Conservation (phyloP, 2,888 invertebrate genomes). For the Syrphus vitripennis region DNA sequence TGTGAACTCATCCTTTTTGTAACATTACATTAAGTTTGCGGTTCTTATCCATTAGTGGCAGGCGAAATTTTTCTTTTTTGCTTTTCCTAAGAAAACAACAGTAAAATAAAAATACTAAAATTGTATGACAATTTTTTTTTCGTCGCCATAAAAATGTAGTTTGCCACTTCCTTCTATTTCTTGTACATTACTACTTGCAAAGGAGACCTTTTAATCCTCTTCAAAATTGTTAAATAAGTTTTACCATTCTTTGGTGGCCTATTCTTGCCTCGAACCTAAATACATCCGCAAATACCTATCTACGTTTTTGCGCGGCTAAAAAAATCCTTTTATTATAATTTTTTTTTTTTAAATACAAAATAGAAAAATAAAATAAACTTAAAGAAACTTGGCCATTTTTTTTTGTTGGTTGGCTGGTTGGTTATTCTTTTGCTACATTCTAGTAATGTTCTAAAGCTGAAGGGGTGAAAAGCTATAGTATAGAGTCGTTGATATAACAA, state of each 20-base stretch:
- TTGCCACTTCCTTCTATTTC: slow-evolving; percentile 52
- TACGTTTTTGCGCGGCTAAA: slow-evolving; percentile 4
- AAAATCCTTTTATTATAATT: not conserved
- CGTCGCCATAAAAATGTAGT: slow-evolving; percentile 58
- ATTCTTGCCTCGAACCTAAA: slow-evolving; percentile 47
- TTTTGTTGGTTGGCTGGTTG: not conserved
- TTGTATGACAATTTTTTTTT: slow-evolving; percentile 37
- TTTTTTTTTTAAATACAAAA: not conserved
- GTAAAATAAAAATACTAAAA: slow-evolving; percentile 16
- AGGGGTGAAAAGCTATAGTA: not conserved
- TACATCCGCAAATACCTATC: slow-evolving; percentile 28
- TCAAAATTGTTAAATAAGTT: slow-evolving; percentile 59
- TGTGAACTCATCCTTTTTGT: not conserved
- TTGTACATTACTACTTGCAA: slow-evolving; percentile 20
- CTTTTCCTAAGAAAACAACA: not conserved
- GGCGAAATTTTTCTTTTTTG: not conserved
- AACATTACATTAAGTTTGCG: not conserved
- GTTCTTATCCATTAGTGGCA: slow-evolving; percentile 14
- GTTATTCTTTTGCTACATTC: not conserved
- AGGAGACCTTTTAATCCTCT: slow-evolving; percentile 48
- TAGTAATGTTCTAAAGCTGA: not conserved
- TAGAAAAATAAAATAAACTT: not conserved
- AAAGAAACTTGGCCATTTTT: slow-evolving; percentile 4
- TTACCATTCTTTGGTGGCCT: slow-evolving; percentile 16
- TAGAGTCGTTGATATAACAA: slow-evolving; percentile 21